phyloP scores from a whole-genome alignment of 1,140 invertebrate species.

The Bursaphelenchus mucronatus region DNA sequence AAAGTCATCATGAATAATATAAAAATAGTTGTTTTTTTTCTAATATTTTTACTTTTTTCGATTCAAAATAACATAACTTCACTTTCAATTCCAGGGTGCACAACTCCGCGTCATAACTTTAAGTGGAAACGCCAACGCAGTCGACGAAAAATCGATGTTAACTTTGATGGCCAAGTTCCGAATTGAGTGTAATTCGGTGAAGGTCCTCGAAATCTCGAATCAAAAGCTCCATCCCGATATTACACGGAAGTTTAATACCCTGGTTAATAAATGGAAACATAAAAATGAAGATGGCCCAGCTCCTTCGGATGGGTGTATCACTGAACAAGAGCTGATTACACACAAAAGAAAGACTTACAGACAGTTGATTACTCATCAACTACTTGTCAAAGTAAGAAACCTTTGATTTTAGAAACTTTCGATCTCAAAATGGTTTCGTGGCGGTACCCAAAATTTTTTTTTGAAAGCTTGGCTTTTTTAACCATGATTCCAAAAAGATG shows the following conservation, averaged over 20 bases:
- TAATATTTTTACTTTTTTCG: too few relatives aligned
- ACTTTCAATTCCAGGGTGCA: conserved; percentile 20
- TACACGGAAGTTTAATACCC: conserved; percentile 19
- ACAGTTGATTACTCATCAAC: conserved; percentile 32
- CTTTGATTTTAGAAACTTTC: too few relatives aligned
- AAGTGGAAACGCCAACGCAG: conserved; percentile 8
- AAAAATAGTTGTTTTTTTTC: not conserved
- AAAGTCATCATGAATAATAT: conserved; percentile 12
- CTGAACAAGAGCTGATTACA: conserved; percentile 22
- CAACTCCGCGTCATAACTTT: conserved; percentile 25
- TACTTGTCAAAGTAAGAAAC: conserved; percentile 1
- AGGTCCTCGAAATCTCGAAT: conserved; percentile 27
- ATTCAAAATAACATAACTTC: too few relatives aligned
- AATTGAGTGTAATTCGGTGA: conserved; percentile 30
- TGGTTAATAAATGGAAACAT: conserved; percentile 25
- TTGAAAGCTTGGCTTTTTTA: too few relatives aligned
- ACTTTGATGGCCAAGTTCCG: conserved; percentile 28
- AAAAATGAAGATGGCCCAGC: conserved; percentile 15
- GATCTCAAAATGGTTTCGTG: too few relatives aligned
- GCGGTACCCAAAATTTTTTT: too few relatives aligned
- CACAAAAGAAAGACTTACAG: conserved; percentile 26
- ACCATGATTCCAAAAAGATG: too few relatives aligned
- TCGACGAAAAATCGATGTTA: conserved; percentile 29
- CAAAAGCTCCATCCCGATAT: conserved; percentile 30
- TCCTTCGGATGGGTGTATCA: conserved; percentile 25